Percentiles rank a stretch among this genome's conserved stretches.
Evolutionary conservation across 2,113 vertebrate genomes (phyloP).

Genomic region (Perognathus longimembris): DNA sequence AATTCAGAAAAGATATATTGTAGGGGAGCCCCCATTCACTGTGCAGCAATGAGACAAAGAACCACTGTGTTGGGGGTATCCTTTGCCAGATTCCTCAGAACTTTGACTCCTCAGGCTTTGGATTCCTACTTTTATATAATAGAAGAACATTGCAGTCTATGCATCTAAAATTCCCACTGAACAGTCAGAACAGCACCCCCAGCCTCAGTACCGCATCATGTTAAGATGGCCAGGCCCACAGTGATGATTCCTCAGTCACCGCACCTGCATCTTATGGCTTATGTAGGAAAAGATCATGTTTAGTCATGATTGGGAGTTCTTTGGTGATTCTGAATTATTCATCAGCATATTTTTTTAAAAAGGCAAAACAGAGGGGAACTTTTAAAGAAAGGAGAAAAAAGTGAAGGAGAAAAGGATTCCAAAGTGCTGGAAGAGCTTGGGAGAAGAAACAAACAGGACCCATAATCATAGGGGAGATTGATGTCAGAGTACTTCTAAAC

Average conservation of each 20-base stretch:
- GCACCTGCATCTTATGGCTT: not conserved
- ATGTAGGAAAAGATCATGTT: not conserved
- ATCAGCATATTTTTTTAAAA: not conserved
- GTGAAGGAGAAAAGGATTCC: not conserved
- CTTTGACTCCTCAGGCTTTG: not conserved
- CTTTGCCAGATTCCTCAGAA: not conserved
- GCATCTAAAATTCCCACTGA: not conserved
- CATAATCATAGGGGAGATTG: not conserved
- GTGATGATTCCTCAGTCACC: not conserved
- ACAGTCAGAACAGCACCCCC: not conserved
- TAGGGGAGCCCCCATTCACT: not conserved
- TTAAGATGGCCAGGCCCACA: rapidly evolving
- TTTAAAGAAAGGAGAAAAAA: not conserved
- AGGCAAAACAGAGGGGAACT: not conserved
- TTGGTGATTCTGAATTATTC: conserved; percentile 20
- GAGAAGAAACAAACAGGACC: not conserved
- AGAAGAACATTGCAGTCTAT: not conserved
- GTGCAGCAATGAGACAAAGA: not conserved
- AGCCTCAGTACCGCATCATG: not conserved
- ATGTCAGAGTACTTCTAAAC: not conserved
- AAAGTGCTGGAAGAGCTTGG: not conserved
- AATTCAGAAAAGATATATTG: not conserved
- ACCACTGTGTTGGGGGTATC: not conserved
- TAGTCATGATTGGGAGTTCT: not conserved
- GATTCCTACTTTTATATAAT: not conserved